Evolutionary conservation across 2,888 invertebrate species (phyloP), one percentile per base, ranked within the genome.

Genomic region (Campoplex capitator): DNA sequence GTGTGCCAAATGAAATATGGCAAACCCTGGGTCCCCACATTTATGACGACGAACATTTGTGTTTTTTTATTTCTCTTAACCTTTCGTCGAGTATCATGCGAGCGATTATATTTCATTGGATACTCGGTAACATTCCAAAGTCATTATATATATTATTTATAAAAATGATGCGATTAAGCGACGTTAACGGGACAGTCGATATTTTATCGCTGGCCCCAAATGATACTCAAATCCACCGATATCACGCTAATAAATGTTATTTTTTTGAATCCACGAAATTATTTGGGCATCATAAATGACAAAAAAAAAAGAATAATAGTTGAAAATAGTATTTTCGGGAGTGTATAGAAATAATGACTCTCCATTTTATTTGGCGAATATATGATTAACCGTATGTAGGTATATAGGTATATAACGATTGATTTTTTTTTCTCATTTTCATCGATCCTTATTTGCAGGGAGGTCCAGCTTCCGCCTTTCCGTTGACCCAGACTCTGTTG

Each of bases 401-500:
- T 35, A 23, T 23, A 23, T 42, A 32, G 56, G 45, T 35, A 23
- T 23, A 23, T 23, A 23, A 23, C 23, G 23, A 51, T 77, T 74
- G 45, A 32, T 62, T 58, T 85, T 58, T 85, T 88, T 89, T 88
- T 90, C 76, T 90, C 70, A 89, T 86, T 71, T 84, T 54, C 7
- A 28, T 67, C 90, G 84, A 89, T 91, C 84, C 23, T 87, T 73
- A 73, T 85, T 92, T 93, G 75, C 93, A 94, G 93, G 93, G 93
- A 91, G 93, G 93, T 87, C 93, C 93, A 85, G 92, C 92, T 79
- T 91, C 92, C 75, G 91, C 91, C 35, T 93, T 93, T 88, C 95
- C 95, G 78, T 91, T 95, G 89, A 95, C 95, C 86, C 95, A 95
- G 91, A 95, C 95, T 80, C 92, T 95, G 88, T 92, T 94, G 92